Evolutionary conservation across 2,888 invertebrate genomes (phyloP).

Genomic region (Caenorhabditis wallacei): DNA sequence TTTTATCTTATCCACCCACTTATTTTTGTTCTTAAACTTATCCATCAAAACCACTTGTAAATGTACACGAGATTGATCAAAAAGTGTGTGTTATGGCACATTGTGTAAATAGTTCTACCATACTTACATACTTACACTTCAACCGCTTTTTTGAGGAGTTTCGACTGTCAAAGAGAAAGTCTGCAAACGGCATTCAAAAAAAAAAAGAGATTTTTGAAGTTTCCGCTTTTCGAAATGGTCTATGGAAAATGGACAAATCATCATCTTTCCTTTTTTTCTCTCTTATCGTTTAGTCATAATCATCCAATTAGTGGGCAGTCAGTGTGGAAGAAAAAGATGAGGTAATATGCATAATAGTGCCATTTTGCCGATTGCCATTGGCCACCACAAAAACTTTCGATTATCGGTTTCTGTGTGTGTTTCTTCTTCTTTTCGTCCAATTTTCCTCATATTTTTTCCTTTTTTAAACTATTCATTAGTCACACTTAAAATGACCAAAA

Average conservation of each 20-base stretch:
- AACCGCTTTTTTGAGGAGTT: conserved; percentile 28
- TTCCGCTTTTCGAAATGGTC: conserved; percentile 2
- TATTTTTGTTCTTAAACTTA: conserved; percentile 20
- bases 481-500: conserved; percentile 4
- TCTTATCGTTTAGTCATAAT: conserved; percentile 42
- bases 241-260: neutral
- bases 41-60: conserved; percentile 40
- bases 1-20: conserved; percentile 27
- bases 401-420: conserved; percentile 37
- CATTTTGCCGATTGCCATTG: conserved; percentile 44
- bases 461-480: conserved; percentile 2
- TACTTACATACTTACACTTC: conserved; percentile 15
- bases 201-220: conserved; percentile 1
- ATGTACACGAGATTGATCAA: conserved; percentile 40
- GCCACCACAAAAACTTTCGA: conserved; percentile 43
- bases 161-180: conserved; percentile 20
- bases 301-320: conserved; percentile 39
- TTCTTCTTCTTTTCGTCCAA: conserved; percentile 16
- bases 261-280: conserved; percentile 4
- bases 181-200: conserved; percentile 25
- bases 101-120: conserved; percentile 44
- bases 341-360: conserved; percentile 53
- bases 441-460: neutral
- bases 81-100: conserved; percentile 49
- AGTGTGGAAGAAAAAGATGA: neutral